Conservation (phyloP, 2,113 vertebrate genomes). For the Myxocyprinus asiaticus region DNA sequence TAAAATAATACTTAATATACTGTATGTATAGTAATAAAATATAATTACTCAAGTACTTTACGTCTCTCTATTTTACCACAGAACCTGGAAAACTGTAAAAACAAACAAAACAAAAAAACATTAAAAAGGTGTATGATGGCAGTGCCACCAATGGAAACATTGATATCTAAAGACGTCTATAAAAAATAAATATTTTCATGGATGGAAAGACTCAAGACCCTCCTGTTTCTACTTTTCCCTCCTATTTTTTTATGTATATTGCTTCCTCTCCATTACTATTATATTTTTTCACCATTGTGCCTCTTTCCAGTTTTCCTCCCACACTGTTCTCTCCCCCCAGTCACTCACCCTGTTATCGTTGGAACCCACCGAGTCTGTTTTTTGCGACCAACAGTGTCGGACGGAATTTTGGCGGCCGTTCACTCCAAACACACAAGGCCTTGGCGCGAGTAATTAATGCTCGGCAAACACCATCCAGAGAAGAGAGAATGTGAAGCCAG, state of each 20-base stretch:
- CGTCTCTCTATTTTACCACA: background rate
- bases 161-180: too few species aligned
- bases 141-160: too few species aligned
- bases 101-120: background rate
- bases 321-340: constrained; percentile 14
- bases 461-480: constrained; percentile 58
- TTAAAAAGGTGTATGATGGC: background rate
- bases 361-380: constrained; percentile 51
- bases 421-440: constrained; percentile 59
- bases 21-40: too few species aligned
- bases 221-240: background rate
- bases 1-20: too few species aligned
- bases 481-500: constrained; percentile 28
- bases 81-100: background rate
- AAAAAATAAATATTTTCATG: too few species aligned
- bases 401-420: constrained; percentile 60
- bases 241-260: background rate
- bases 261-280: background rate
- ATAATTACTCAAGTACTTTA: too few species aligned
- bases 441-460: constrained; percentile 62
- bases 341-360: constrained; percentile 55
- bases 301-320: constrained; percentile 34
- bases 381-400: constrained; percentile 48
- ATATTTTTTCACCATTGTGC: constrained; percentile 16
- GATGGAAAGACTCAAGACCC: background rate